These are phyloP conservation scores for Sebastes nivosus DNA, from an alignment of 2,797 vertebrate genomes.

Conservation along the genomic window DNA sequence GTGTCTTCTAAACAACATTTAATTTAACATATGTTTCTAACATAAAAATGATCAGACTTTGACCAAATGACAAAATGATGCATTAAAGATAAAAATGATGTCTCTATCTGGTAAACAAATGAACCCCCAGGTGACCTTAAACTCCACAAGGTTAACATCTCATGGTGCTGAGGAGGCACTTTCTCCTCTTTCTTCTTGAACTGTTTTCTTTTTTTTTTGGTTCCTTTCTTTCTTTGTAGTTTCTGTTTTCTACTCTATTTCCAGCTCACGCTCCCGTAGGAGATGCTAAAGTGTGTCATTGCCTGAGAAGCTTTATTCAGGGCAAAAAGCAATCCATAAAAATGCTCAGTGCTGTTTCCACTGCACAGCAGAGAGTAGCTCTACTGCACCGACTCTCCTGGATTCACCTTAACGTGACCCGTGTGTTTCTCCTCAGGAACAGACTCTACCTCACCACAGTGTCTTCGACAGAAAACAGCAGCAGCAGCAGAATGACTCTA, in stretches of 20 bases:
- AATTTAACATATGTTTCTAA: background rate
- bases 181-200: background rate
- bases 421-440: conserved; percentile 55
- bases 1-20: background rate
- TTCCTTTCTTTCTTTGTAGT: background rate
- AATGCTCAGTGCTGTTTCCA: background rate
- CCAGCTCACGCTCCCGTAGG: background rate
- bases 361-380: background rate
- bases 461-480: conserved; percentile 38
- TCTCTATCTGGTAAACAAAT: background rate
- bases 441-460: conserved; percentile 69
- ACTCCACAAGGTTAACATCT: background rate
- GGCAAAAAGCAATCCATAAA: background rate
- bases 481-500: conserved; percentile 68
- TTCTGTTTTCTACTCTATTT: background rate
- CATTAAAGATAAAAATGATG: background rate
- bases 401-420: fast-evolving
- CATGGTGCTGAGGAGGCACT: background rate
- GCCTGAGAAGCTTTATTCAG: background rate
- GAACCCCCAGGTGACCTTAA: background rate
- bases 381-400: background rate
- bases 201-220: background rate
- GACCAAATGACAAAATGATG: background rate
- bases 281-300: background rate
- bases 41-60: background rate